Evolutionary conservation across 2,797 vertebrate species (phyloP).

Genomic region (Limosa lapponica): DNA sequence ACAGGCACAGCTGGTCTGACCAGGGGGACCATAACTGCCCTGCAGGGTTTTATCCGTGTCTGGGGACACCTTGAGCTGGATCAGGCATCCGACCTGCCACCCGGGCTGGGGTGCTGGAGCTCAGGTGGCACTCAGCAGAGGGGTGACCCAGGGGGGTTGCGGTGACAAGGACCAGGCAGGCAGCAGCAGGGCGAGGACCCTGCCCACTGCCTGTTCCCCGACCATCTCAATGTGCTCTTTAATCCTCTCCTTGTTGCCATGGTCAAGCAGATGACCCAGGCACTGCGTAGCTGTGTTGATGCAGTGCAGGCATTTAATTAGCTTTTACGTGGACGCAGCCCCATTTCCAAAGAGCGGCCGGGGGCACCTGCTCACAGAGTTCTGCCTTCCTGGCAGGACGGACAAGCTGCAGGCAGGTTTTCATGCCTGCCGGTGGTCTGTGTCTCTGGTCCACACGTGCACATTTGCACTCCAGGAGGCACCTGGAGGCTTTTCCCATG

Average conservation of each 20-base stretch:
- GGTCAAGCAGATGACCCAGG: background rate
- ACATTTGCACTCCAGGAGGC: background rate
- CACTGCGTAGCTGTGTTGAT: too few relatives aligned
- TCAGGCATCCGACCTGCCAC: fast-evolving
- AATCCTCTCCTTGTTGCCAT: background rate
- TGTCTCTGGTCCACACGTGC: background rate
- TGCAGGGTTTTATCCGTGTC: fast-evolving
- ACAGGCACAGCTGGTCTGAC: background rate
- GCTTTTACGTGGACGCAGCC: background rate
- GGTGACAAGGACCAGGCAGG: background rate
- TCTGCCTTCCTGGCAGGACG: background rate
- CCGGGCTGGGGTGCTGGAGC: background rate
- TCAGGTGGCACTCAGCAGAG: background rate
- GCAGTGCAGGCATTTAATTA: background rate
- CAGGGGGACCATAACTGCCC: background rate
- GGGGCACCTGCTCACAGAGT: too few relatives aligned
- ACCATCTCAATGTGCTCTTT: background rate
- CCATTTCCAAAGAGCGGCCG: background rate
- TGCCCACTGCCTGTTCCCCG: background rate
- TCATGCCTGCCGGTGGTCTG: fast-evolving
- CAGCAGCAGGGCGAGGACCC: background rate
- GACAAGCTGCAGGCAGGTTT: background rate
- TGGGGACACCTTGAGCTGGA: background rate
- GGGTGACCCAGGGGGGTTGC: fast-evolving
- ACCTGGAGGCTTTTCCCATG: fast-evolving